These are phyloP conservation scores for Phocides pigmalion DNA, from an alignment of 1,140 invertebrate species.

Conservation along the genomic window DNA sequence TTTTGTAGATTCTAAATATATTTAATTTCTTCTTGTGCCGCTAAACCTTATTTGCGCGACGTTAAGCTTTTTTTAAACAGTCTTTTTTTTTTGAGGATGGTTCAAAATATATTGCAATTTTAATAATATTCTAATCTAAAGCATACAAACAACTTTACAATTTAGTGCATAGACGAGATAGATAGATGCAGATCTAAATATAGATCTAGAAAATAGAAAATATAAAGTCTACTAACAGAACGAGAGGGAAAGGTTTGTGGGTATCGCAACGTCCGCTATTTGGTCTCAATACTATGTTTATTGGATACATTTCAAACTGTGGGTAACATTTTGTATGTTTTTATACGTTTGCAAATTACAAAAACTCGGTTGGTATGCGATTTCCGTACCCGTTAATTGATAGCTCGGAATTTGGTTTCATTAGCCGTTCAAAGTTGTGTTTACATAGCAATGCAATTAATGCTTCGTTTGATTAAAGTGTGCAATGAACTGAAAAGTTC, in stretches of 20 bases:
- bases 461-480: neutral
- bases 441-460: conserved; percentile 9
- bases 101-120: too few species aligned
- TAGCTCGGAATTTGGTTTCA: conserved; percentile 12
- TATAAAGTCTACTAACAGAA: conserved; percentile 4
- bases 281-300: conserved; percentile 1
- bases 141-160: neutral
- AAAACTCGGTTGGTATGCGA: conserved; percentile 14
- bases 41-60: too few species aligned
- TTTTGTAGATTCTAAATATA: too few species aligned
- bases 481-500: neutral
- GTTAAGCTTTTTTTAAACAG: too few species aligned
- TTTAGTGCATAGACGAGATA: neutral
- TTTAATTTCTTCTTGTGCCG: too few species aligned
- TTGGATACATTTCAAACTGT: conserved; percentile 17
- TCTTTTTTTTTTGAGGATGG: too few species aligned
- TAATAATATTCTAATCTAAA: neutral
- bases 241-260: conserved; percentile 7
- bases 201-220: conserved; percentile 19
- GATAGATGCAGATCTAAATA: neutral
- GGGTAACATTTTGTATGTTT: conserved; percentile 14
- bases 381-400: conserved; percentile 2
- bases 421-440: conserved; percentile 4
- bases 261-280: conserved; percentile 22
- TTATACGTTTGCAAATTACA: conserved; percentile 10